A percentile compares a stretch with the other conserved stretches of the same genome.
phyloP scores from a whole-genome alignment of 2,888 invertebrate genomes.

The Idaea aversata region DNA sequence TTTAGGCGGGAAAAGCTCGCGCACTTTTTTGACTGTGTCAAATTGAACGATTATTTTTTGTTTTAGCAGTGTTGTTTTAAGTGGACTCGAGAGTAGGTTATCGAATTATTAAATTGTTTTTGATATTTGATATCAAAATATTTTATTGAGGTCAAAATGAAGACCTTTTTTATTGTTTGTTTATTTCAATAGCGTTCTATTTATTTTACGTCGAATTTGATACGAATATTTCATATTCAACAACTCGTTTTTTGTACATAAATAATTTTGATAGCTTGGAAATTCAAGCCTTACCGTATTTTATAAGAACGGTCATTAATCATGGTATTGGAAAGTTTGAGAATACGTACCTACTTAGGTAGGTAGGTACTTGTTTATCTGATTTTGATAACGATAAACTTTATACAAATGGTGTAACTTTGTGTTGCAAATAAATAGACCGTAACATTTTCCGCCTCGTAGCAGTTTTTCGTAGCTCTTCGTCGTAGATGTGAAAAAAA shows the following conservation, averaged over 20 bases:
- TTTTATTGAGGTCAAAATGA: neutral
- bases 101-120: neutral
- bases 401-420: neutral
- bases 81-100: neutral
- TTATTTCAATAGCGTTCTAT: neutral
- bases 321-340: slow-evolving; percentile 41
- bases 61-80: neutral
- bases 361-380: slow-evolving; percentile 46
- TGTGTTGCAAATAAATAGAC: neutral
- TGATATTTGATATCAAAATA: neutral
- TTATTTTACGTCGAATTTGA: neutral
- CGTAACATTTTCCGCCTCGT: neutral
- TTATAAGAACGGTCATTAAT: slow-evolving; percentile 55
- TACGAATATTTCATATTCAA: neutral
- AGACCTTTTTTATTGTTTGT: neutral
- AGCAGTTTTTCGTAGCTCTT: slow-evolving; percentile 1
- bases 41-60: neutral
- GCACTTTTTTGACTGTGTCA: neutral
- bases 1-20: slow-evolving; percentile 67
- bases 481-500: neutral
- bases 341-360: neutral
- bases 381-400: slow-evolving; percentile 9
- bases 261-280: neutral
- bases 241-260: neutral
- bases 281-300: neutral